These are phyloP conservation scores for Elanus axillaris DNA, from an alignment of 2,113 vertebrate species.

Conservation along the genomic window DNA sequence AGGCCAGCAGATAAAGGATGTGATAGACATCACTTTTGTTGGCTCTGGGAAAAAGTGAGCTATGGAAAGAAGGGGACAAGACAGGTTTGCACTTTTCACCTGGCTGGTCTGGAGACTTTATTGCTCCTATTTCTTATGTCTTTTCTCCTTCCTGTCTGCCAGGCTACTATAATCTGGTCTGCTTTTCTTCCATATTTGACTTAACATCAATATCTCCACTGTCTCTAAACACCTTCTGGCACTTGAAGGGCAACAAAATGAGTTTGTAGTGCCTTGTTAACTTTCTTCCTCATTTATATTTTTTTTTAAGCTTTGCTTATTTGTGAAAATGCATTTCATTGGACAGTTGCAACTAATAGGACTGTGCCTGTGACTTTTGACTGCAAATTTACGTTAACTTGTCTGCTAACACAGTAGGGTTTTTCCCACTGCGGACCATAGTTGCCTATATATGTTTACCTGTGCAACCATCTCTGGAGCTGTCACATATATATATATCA, in stretches of 20 bases:
- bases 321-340: not conserved
- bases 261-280: not conserved
- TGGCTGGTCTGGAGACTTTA: not conserved
- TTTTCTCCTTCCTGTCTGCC: not conserved
- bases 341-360: not conserved
- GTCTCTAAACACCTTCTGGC: not conserved
- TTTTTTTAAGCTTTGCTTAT: not conserved
- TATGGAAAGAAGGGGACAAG: not conserved
- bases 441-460: not conserved
- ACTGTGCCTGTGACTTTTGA: not conserved
- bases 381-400: not conserved
- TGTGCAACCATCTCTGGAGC: not conserved
- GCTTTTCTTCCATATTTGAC: not conserved
- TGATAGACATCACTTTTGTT: not conserved
- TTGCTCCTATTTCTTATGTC: not conserved
- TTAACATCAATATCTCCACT: not conserved
- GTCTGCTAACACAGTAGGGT: not conserved
- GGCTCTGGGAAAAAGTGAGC: not conserved
- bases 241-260: not conserved
- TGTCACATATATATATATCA: not conserved
- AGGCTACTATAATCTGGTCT: not conserved
- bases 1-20: not conserved
- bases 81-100: not conserved
- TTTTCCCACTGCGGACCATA: not conserved
- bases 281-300: not conserved